Evolutionary conservation across 2,113 vertebrate genomes (phyloP), one percentile per base, ranked within the genome.

Genomic region (Megaceryle torquata): DNA sequence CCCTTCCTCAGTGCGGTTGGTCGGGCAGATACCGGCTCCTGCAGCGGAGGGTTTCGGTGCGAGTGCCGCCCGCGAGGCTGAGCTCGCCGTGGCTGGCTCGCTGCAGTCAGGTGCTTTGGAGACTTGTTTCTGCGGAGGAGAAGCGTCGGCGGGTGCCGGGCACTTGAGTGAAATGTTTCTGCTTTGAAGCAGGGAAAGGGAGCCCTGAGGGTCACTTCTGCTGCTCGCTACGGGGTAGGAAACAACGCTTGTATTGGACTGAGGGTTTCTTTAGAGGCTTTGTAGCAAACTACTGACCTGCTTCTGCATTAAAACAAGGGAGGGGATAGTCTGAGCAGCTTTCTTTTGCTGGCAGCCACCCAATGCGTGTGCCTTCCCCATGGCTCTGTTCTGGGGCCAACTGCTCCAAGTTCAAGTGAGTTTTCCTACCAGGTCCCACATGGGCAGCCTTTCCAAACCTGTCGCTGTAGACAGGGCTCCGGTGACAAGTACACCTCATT

Each of bases 351-450:
- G 46, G 31, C 75, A 70, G 57, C 64, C 39, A 41, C 39, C 35
- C 21, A 67, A 24, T 74, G 39, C n/a, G 0, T 0, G 4, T 1
- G 11, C 60, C 18, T 91, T 76, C 72, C 18, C 57, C 0, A 0
- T 33, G 37, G 21, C 60, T 81, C 56, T 29, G 0, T 20, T 81
- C 39, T 28, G 37, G 11, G 15, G 70, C 37, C 39, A 19, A 5
- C 39, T 4, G 26, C 64, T 91, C 50, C 50, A 18, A 68, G 43
- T 74, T 67, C 50, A 53, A 82, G 44, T 46, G 72, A 75, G 25
- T 83, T 92, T 91, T 61, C 64, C 10, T 46, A 22, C 28, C 35
- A 6, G 13, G 18, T 95, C 86, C 65, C 80, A 14, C n/a, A 4
- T 0, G 5, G 41, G 43, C 68, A 48, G 33, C 56, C 72, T 67